A percentile compares a stretch with the other conserved stretches of the same genome.
These are phyloP conservation scores for Mechanitis mazaeus DNA, from an alignment of 2,888 invertebrate genomes.

Conservation along the genomic window DNA sequence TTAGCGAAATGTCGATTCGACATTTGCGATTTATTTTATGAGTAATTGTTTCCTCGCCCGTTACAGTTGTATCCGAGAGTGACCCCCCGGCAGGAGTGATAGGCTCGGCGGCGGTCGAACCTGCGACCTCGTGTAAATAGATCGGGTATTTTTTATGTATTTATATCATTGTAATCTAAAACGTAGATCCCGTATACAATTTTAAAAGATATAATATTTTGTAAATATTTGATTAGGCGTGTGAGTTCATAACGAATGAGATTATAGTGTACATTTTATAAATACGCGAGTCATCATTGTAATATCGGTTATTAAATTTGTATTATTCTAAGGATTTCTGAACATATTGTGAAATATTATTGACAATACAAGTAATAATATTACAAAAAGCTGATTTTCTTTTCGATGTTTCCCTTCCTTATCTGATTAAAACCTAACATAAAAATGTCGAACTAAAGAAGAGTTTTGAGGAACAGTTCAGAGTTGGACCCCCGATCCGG, in stretches of 20 bases:
- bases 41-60: conserved; percentile 30
- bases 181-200: conserved; percentile 70
- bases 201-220: conserved; percentile 75
- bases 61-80: conserved; percentile 80
- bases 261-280: conserved; percentile 77
- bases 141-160: conserved; percentile 73
- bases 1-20: no score
- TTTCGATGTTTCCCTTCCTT: not conserved
- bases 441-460: no score
- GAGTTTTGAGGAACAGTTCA: no score
- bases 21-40: no score
- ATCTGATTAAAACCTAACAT: no score
- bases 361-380: conserved; percentile 66
- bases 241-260: conserved; percentile 70
- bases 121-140: conserved; percentile 66
- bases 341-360: conserved; percentile 73
- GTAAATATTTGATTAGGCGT: conserved; percentile 64
- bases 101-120: conserved; percentile 37
- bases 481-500: no score
- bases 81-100: conserved; percentile 73
- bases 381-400: conserved; percentile 36
- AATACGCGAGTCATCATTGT: conserved; percentile 68
- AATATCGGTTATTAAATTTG: conserved; percentile 66
- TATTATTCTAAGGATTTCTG: conserved; percentile 68
- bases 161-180: conserved; percentile 71